These are phyloP conservation scores for Babyrousa celebensis DNA, from an alignment of 2,797 vertebrate species.

Conservation along the genomic window DNA sequence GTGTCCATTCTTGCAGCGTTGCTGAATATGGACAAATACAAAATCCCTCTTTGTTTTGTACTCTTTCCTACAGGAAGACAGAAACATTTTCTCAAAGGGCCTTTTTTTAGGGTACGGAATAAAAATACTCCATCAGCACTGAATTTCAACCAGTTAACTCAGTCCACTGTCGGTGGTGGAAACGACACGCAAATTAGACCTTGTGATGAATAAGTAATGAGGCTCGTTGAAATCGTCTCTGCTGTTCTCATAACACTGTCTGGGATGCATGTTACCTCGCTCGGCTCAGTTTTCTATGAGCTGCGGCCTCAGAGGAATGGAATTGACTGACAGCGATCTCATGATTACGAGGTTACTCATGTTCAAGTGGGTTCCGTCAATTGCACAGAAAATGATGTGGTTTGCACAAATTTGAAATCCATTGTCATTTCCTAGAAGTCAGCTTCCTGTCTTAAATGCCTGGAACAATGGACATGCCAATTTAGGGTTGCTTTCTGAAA, in stretches of 20 bases:
- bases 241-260: conserved; percentile 71
- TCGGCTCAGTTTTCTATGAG: conserved; percentile 76
- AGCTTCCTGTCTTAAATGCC: conserved; percentile 34
- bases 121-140: conserved; percentile 72
- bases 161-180: conserved; percentile 74
- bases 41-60: conserved; percentile 81
- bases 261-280: conserved; percentile 78
- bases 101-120: conserved; percentile 69
- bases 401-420: conserved; percentile 61
- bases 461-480: conserved; percentile 62
- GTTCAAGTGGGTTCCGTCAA: neutral
- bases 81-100: conserved; percentile 51
- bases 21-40: neutral
- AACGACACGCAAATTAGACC: conserved; percentile 82
- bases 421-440: conserved; percentile 62
- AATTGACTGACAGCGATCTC: neutral
- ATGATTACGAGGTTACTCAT: conserved; percentile 47
- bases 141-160: conserved; percentile 83
- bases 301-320: conserved; percentile 75
- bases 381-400: conserved; percentile 47
- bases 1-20: neutral
- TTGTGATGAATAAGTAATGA: conserved; percentile 86
- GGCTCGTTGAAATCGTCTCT: conserved; percentile 74
- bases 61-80: conserved; percentile 62
- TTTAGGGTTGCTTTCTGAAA: conserved; percentile 66